Percentiles rank a stretch among this genome's conserved stretches.
phyloP scores from a whole-genome alignment of 23 tunicate species.

The Oikopleura dioica region DNA sequence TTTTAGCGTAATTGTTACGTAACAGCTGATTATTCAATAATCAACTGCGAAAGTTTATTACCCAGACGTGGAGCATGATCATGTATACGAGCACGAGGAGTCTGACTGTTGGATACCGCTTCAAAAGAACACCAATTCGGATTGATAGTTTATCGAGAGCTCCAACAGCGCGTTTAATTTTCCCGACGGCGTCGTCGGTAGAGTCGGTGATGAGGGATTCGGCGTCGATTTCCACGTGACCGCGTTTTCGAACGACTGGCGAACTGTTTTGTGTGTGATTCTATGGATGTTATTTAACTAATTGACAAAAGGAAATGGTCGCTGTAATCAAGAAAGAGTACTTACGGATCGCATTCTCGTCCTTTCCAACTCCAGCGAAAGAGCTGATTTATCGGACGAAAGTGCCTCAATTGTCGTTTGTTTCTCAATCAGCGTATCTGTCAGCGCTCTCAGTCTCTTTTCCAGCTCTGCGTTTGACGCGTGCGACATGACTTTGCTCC shows the following conservation, averaged over 20 bases:
- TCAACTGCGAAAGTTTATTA: no score
- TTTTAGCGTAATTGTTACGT: no score
- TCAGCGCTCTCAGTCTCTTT: constrained; percentile 47
- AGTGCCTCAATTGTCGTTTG: constrained; percentile 60
- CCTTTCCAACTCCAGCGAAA: constrained; percentile 53
- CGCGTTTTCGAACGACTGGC: constrained; percentile 6
- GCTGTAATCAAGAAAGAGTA: no score
- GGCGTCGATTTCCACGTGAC: not conserved
- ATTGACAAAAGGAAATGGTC: no score
- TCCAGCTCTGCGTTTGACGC: constrained; percentile 49
- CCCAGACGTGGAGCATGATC: constrained; percentile 20
- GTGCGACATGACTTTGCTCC: not conserved
- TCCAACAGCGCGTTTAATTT: constrained; percentile 2
- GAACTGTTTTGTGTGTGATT: no score
- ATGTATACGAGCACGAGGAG: constrained; percentile 53
- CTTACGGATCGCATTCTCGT: no score
- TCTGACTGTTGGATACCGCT: constrained; percentile 75
- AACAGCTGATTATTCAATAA: no score
- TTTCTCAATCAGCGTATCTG: constrained; percentile 66
- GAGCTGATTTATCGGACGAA: constrained; percentile 57
- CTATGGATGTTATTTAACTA: no score
- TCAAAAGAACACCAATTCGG: constrained; percentile 64
- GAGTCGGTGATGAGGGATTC: not conserved
- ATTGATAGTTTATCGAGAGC: constrained; percentile 29
- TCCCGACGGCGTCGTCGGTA: constrained; percentile 10